phyloP scores from a whole-genome alignment of 2,113 vertebrate genomes.

The Stomatorhinus ivindoensis region DNA sequence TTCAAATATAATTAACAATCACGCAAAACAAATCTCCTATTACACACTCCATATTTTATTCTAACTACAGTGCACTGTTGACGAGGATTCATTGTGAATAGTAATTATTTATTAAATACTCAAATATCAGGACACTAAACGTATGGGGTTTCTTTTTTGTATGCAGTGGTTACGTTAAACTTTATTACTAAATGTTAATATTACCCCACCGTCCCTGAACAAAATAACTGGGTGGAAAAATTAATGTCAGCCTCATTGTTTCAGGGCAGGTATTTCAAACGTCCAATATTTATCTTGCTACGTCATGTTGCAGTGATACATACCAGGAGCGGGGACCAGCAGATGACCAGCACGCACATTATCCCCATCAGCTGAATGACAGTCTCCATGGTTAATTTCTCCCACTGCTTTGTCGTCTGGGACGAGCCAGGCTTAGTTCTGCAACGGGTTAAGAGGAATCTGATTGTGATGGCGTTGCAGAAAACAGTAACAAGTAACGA shows the following conservation, averaged over 20 bases:
- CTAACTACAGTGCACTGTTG: neutral
- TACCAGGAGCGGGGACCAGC: conserved; percentile 95
- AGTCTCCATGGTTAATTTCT: conserved; percentile 82
- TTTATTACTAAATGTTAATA: neutral
- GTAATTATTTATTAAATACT: neutral
- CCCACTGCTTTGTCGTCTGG: conserved; percentile 74
- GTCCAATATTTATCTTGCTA: neutral
- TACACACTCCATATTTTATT: neutral
- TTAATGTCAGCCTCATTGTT: neutral
- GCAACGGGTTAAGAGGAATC: conserved; percentile 74
- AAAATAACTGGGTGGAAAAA: neutral
- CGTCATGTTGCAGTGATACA: conserved; percentile 35
- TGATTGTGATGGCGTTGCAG: conserved; percentile 84
- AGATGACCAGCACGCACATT: conserved; percentile 84
- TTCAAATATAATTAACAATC: neutral
- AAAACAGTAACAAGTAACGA: conserved; percentile 73
- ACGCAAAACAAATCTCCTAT: neutral
- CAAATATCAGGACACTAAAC: neutral
- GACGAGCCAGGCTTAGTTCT: conserved; percentile 59
- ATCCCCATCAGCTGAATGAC: conserved; percentile 88
- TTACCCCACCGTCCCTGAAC: neutral
- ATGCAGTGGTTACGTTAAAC: neutral
- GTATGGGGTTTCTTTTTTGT: neutral
- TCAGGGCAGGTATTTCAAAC: neutral
- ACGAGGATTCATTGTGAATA: neutral